A percentile compares a stretch with the other conserved stretches of the same genome.
phyloP scores from a whole-genome alignment of 2,797 vertebrate genomes.

The Pangasius sanitwongsei region DNA sequence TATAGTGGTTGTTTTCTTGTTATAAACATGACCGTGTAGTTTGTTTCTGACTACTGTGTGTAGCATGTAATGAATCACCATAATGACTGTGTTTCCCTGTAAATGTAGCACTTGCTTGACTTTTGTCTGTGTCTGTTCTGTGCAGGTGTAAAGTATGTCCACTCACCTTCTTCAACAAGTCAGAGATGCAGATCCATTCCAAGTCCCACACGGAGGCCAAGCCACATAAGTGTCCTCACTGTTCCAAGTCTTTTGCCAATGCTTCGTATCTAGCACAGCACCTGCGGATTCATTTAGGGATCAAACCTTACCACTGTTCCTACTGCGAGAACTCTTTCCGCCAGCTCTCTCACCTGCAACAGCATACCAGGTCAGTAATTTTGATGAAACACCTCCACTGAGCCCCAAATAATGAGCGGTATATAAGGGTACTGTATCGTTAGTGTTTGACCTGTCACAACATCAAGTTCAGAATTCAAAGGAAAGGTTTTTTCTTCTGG shows the following conservation, averaged over 20 bases:
- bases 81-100: neutral
- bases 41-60: neutral
- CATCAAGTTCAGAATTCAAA: neutral
- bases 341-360: slow-evolving; percentile 98
- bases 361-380: slow-evolving; percentile 91
- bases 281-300: slow-evolving; percentile 97
- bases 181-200: slow-evolving; percentile 99
- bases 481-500: neutral
- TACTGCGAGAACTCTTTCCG: slow-evolving; percentile 99
- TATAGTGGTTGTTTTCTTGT: neutral
- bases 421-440: neutral
- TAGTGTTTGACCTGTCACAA: neutral
- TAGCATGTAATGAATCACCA: neutral
- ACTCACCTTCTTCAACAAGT: slow-evolving; percentile 97
- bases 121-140: neutral
- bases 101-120: neutral
- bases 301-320: slow-evolving; percentile 99
- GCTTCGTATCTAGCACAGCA: slow-evolving; percentile 98
- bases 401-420: neutral
- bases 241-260: slow-evolving; percentile 98
- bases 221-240: slow-evolving; percentile 99
- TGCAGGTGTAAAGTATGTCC: slow-evolving; percentile 96
- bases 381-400: neutral
- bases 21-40: neutral
- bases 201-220: slow-evolving; percentile 99